Conservation (phyloP, 1,140 invertebrate genomes). For the Sarcophaga bullata region DNA sequence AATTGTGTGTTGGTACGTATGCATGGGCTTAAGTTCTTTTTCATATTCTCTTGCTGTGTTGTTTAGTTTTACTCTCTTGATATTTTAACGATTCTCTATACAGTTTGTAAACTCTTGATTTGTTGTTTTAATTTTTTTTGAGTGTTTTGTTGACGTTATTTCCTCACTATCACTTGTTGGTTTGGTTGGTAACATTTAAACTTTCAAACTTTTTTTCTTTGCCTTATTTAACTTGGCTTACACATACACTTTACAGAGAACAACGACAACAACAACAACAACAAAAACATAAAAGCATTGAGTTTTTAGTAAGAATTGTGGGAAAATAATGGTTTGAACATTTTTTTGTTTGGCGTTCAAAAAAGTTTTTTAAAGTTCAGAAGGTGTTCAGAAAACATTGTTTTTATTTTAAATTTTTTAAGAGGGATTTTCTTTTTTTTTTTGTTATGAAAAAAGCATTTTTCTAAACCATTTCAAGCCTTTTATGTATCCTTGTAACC, state of each 20-base stretch:
- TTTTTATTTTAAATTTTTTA: not conserved
- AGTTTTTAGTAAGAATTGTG: not conserved
- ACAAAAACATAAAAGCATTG: not conserved
- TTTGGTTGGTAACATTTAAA: conserved; percentile 22
- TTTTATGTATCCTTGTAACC: not conserved
- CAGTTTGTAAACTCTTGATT: not conserved
- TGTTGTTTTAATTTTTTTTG: not conserved
- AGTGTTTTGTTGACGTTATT: not conserved
- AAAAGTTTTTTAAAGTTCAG: not conserved
- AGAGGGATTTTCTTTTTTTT: too few relatives aligned
- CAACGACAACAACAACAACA: not conserved
- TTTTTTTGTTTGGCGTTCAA: too few relatives aligned
- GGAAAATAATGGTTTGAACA: not conserved
- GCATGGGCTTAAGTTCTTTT: not conserved
- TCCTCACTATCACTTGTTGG: conserved; percentile 21
- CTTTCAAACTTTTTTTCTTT: not conserved
- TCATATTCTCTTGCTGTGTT: not conserved
- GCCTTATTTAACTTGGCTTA: not conserved
- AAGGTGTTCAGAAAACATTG: not conserved
- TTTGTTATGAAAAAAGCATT: too few relatives aligned
- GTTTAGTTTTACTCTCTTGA: not conserved
- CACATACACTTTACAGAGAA: not conserved
- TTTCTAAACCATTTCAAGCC: not conserved
- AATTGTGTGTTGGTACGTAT: not conserved
- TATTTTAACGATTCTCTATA: not conserved